Conservation (phyloP, 2,888 invertebrate genomes). For the Meandrusa payeni region DNA sequence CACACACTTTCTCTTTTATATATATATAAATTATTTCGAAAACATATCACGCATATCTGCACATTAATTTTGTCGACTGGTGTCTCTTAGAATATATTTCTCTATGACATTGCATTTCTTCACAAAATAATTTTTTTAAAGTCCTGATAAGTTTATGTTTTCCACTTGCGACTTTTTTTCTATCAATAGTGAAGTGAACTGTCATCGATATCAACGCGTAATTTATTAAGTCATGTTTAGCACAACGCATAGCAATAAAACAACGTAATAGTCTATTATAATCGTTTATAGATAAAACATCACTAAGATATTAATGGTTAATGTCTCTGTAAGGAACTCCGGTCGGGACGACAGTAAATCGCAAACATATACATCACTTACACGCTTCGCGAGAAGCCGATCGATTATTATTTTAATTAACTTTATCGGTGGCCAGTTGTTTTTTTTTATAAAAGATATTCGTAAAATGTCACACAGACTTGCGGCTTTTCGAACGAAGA, state of each 20-base stretch:
- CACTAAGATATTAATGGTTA: conserved; percentile 46
- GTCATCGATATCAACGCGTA: conserved; percentile 2
- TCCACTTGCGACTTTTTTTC: too few relatives aligned
- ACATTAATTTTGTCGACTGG: too few relatives aligned
- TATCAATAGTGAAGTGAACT: not conserved
- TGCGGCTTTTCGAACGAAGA: conserved; percentile 51
- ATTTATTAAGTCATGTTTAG: conserved; percentile 13
- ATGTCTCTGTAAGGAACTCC: conserved; percentile 49
- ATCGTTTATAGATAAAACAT: conserved; percentile 48
- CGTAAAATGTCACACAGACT: conserved; percentile 59
- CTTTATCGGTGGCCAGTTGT: conserved; percentile 41
- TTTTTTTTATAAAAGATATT: conserved; percentile 33
- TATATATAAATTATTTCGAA: too few relatives aligned
- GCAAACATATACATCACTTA: conserved; percentile 42
- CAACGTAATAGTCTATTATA: conserved; percentile 36
- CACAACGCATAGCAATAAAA: conserved; percentile 17
- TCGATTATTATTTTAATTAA: conserved; percentile 35
- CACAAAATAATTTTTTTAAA: too few relatives aligned
- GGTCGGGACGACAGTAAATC: conserved; percentile 34
- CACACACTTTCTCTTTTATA: too few relatives aligned
- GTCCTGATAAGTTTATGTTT: too few relatives aligned
- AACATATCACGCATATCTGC: too few relatives aligned
- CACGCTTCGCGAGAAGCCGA: conserved; percentile 45
- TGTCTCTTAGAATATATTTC: too few relatives aligned
- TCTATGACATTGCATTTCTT: too few relatives aligned